Conservation (phyloP, 2,113 vertebrate species). For the Eulemur rufifrons region DNA sequence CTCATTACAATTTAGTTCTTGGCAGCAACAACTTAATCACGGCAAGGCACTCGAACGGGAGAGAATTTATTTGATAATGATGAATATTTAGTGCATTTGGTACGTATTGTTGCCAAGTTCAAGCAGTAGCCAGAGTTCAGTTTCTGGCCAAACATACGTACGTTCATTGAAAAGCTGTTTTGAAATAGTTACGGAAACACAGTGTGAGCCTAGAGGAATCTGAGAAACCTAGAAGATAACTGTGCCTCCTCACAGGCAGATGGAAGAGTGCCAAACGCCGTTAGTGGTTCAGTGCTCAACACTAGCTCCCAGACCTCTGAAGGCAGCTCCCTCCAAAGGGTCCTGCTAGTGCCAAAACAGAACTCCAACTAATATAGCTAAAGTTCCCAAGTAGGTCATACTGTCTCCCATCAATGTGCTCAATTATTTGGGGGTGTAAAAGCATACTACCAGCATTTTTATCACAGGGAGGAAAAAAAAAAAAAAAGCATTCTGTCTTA, state of each 20-base stretch:
- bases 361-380: accelerated
- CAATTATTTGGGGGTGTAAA: neutral
- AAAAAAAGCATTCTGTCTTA: neutral
- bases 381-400: neutral
- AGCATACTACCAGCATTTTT: neutral
- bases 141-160: neutral
- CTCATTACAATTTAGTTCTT: neutral
- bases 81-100: neutral
- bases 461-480: neutral
- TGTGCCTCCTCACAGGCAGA: neutral
- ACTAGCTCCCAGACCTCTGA: neutral
- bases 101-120: neutral
- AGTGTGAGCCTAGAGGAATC: neutral
- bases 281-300: neutral
- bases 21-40: neutral
- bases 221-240: neutral
- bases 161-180: neutral
- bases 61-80: neutral
- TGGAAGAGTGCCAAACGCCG: neutral
- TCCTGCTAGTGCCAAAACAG: too few species aligned
- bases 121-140: neutral
- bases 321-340: neutral
- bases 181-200: neutral
- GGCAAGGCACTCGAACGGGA: neutral
- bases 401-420: neutral